Evolutionary conservation across 2,797 vertebrate species (phyloP).

Genomic region (Cossypha niveicapilla): DNA sequence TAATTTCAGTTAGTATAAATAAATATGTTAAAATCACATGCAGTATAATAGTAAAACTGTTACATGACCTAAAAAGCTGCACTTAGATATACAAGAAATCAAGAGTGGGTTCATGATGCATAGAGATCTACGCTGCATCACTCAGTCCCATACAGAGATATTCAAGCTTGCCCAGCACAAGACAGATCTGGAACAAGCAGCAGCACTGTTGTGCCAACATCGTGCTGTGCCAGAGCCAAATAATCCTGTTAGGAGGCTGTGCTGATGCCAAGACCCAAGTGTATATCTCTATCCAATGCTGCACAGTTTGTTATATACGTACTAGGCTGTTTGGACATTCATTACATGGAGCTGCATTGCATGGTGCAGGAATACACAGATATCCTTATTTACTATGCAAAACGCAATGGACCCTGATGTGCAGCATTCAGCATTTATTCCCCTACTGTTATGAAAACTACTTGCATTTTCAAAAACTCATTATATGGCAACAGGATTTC

Average conservation of each 20-base stretch:
- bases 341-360: background rate
- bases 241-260: background rate
- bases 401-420: constrained; percentile 1
- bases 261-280: background rate
- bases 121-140: background rate
- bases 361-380: background rate
- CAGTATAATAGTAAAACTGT: background rate
- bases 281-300: background rate
- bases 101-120: background rate
- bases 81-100: background rate
- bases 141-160: background rate
- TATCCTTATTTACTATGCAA: background rate
- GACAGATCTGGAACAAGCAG: background rate
- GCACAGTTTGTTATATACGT: background rate
- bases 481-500: constrained; percentile 28
- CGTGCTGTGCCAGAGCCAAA: background rate
- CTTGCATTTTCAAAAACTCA: constrained; percentile 48
- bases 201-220: background rate
- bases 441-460: background rate
- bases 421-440: constrained; percentile 16
- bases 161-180: background rate
- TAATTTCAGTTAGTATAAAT: background rate
- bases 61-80: background rate
- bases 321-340: background rate
- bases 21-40: background rate